phyloP scores from a whole-genome alignment of 2,888 invertebrate genomes.

The Spilosoma lubricipeda region DNA sequence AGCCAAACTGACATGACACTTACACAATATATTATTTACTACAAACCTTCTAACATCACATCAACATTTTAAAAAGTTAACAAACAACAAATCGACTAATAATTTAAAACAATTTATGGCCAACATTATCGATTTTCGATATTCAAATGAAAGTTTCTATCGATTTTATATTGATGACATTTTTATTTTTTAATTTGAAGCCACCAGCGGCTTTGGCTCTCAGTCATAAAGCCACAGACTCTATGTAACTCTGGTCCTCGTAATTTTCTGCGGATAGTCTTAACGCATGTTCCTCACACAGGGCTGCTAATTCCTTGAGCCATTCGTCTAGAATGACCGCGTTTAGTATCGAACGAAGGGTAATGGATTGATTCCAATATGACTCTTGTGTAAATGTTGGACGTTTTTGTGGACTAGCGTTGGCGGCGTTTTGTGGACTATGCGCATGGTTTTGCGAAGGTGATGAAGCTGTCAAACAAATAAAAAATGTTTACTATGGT shows the following conservation, averaged over 20 bases:
- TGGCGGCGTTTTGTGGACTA: conserved; percentile 53
- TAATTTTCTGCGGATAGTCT: conserved; percentile 68
- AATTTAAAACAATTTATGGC: conserved; percentile 39
- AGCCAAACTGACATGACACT: conserved; percentile 16
- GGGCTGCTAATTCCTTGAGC: conserved; percentile 97
- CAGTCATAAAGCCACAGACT: conserved; percentile 81
- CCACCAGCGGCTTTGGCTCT: conserved; percentile 63
- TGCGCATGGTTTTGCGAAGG: conserved; percentile 60
- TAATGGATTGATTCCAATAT: conserved; percentile 81
- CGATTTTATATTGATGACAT: conserved; percentile 41
- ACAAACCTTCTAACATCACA: conserved; percentile 19
- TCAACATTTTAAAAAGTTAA: conserved; percentile 30
- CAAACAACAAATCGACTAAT: conserved; percentile 38
- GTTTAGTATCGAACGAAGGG: conserved; percentile 77
- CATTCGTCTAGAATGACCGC: conserved; percentile 98
- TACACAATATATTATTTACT: conserved; percentile 19
- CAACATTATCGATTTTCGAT: conserved; percentile 26
- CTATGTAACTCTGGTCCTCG: conserved; percentile 74
- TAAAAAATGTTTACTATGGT: neutral
- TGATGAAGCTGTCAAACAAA: conserved; percentile 52
- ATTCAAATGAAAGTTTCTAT: conserved; percentile 51
- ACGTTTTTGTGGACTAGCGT: conserved; percentile 63
- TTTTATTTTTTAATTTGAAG: conserved; percentile 43
- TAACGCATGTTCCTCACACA: conserved; percentile 97
- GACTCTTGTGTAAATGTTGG: conserved; percentile 76